Evolutionary conservation across 2,113 vertebrate species (phyloP), one percentile per base, ranked within the genome.

Genomic region (Ceyx margarethae): DNA sequence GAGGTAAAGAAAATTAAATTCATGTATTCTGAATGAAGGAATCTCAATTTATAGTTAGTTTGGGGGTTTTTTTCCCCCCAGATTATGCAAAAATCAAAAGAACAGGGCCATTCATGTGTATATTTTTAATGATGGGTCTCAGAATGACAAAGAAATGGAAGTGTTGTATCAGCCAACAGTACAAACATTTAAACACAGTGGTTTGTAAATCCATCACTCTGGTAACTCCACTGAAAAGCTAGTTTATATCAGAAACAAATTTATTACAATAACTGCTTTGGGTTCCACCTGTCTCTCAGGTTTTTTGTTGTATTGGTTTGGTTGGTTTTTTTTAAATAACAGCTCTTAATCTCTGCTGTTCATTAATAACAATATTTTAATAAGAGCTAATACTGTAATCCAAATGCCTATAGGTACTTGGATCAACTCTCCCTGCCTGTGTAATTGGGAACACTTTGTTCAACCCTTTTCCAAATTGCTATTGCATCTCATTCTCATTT

Each of bases 401-500:
- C 77, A 92, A 90, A 91, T 81, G 79, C 80, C 75, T 90, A 64
- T 94, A 95, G 91, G 80, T 96, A 51, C 85, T 94, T 89, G 87
- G 89, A 85, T 94, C 93, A 87, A 73, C 87, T 73, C 1, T 86
- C 66, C 56, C 85, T 93, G 90, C 65, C 65, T 72, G 4, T 80
- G 72, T 96, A 94, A 95, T 93, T 94, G 88, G 85, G 87, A 87
- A 93, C 73, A 60, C 75, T 93, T 91, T 94, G 71, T 83, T 91
- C 85, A 88, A 22, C 65, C 77, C 84, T 92, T 94, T 93, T 64
- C 20, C 81, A 94, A 96, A 68, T 85, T 69, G 66, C 67, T 78
- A 42, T 90, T 91, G 95, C 95, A 93, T 88, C 87, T 72, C 58
- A 84, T 96, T 96, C 95, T 94, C 43, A 62, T 94, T 93, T 95